Evolutionary conservation across 2,113 vertebrate species (phyloP).

Genomic region (Labrus mixtus): DNA sequence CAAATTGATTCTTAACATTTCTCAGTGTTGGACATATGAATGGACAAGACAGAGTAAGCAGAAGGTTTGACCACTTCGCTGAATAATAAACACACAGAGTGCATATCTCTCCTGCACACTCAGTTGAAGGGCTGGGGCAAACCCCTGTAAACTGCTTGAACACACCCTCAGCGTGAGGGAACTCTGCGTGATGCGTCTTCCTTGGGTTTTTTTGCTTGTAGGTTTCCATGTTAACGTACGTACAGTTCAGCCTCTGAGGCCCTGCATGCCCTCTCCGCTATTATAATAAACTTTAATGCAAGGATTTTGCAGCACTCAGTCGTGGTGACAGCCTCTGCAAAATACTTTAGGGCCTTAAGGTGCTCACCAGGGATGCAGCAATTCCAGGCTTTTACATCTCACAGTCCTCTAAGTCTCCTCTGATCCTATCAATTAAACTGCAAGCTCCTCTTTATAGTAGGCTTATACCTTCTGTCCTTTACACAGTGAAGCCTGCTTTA

Average conservation of each 20-base stretch:
- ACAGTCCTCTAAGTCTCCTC: slow-evolving; percentile 64
- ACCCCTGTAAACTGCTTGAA: slow-evolving; percentile 39
- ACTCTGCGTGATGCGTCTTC: slow-evolving; percentile 2
- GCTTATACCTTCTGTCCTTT: slow-evolving; percentile 64
- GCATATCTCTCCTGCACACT: slow-evolving; percentile 19
- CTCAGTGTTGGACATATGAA: slow-evolving; percentile 80
- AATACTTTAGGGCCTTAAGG: slow-evolving; percentile 46
- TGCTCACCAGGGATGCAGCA: slow-evolving; percentile 41
- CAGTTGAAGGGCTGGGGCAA: slow-evolving; percentile 18
- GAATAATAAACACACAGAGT: slow-evolving; percentile 49
- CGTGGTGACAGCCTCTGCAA: slow-evolving; percentile 62
- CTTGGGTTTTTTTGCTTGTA: slow-evolving; percentile 30
- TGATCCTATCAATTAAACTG: slow-evolving; percentile 73
- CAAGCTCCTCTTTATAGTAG: slow-evolving; percentile 50
- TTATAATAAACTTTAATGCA: slow-evolving; percentile 55
- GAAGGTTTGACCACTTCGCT: slow-evolving; percentile 44
- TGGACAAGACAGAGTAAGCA: slow-evolving; percentile 54
- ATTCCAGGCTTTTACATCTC: slow-evolving; percentile 57
- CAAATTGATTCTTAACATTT: slow-evolving; percentile 81
- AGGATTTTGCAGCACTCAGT: slow-evolving; percentile 46
- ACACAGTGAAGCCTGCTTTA: slow-evolving; percentile 30
- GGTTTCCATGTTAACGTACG: slow-evolving; percentile 62
- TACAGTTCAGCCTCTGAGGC: slow-evolving; percentile 20
- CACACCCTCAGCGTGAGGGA: slow-evolving; percentile 5
- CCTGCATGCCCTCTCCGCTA: slow-evolving; percentile 2